Base-by-base conservation (phyloP, 2,113 vertebrate genomes). In the Mohoua ochrocephala region DNA sequence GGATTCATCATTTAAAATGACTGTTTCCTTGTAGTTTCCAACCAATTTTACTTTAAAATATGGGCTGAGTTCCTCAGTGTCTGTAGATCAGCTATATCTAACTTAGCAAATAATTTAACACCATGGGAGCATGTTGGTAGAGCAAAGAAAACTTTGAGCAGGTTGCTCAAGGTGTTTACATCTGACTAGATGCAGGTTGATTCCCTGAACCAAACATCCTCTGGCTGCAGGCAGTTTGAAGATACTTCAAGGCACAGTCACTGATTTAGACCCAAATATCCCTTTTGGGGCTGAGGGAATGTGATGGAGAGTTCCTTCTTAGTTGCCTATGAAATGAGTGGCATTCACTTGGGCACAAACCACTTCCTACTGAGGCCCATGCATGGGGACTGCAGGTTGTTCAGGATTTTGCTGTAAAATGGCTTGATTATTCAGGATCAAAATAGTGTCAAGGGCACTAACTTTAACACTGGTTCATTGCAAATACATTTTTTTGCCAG, bases 101-200 rank as follows among this genome's bases (percentile, higher is more conserved):
- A 19, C 31, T 47, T 71, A 28, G 31, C 6, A 81, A 87, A 65
- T 42, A 67, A 47, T 54, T 54, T 64, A 91, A 9, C 18, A 49
- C 9, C 6, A 60, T 0, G 1, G 31, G 5, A 45, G 8, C 1
- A 1, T 28, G 18, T 24, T 31, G 31, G 15, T n/a, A 67, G 31
- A 35, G 67, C n/a, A 57, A 76, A 80, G 45, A 67, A 50, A 65
- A 73, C 7, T 78, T 69, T 28, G 47, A 61, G 24, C 28, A 45
- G 28, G 35, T 56, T 41, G 11, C 31, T 92, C n/a, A 53, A 77
- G 13, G 4, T 57, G 12, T 77, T 91, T 77, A n/a, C 5, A 16
- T 53, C 28, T 65, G 26, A 65, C 6, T 31, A 56, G 33, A 19
- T 20, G 19, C n/a, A 57, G 14, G 68, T 27, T 49, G 27, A 61